These are phyloP conservation scores for Argyresthia goedartella DNA, from an alignment of 2,888 invertebrate species.

Conservation along the genomic window DNA sequence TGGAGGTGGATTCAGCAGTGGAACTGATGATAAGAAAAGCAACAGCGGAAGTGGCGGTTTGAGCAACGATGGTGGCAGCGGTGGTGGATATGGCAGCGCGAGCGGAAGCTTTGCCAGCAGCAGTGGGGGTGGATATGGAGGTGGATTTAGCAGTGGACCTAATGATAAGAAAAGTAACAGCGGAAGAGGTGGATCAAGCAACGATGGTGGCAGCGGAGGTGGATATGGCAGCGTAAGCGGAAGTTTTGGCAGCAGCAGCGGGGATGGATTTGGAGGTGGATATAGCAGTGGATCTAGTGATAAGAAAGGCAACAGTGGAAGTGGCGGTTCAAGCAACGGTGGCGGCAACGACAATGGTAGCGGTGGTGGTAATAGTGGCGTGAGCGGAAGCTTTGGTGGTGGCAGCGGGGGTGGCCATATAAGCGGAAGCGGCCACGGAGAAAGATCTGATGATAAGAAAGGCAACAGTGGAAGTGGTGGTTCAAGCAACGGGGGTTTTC, in stretches of 20 bases:
- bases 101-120: background rate
- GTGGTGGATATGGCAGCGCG: background rate
- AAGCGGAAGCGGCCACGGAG: background rate
- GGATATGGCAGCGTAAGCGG: background rate
- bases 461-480: background rate
- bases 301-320: slow-evolving; percentile 10
- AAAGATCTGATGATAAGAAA: slow-evolving; percentile 17
- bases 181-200: background rate
- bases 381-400: slow-evolving; percentile 9
- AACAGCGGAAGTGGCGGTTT: background rate
- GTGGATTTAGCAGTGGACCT: background rate
- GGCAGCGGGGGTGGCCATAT: slow-evolving; percentile 9
- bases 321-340: slow-evolving; percentile 8
- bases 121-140: slow-evolving; percentile 7
- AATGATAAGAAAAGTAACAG: background rate
- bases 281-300: slow-evolving; percentile 12
- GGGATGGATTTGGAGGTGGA: background rate
- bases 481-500: slow-evolving; percentile 7
- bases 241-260: background rate
- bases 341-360: slow-evolving; percentile 1
- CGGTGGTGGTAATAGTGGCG: slow-evolving; percentile 7
- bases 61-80: background rate
- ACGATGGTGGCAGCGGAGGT: background rate
- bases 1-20: slow-evolving; percentile 2
- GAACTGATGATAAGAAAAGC: background rate